Evolutionary conservation across 1,140 invertebrate species (phyloP).

Genomic region (Leptoteleia sp.): DNA sequence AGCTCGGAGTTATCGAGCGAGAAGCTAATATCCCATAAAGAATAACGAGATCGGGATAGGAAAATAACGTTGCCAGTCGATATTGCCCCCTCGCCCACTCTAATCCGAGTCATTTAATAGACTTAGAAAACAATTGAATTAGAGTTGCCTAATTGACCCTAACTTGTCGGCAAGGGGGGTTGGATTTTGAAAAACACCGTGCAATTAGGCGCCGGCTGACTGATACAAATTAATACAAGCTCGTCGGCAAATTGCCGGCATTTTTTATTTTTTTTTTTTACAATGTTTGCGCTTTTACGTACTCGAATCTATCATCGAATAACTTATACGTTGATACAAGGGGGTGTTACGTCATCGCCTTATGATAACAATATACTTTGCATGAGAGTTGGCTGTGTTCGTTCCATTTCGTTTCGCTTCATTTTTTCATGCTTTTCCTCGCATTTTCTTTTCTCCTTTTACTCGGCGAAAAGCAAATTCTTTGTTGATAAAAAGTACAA

Average conservation of each 20-base stretch:
- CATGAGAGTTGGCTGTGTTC: slow-evolving; percentile 41
- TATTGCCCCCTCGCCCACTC: slow-evolving; percentile 32
- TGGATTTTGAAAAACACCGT: slow-evolving; percentile 2
- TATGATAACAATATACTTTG: slow-evolving; percentile 73
- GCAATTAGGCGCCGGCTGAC: background rate
- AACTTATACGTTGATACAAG: too few relatives aligned
- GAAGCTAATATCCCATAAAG: slow-evolving; percentile 48
- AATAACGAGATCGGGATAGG: slow-evolving; percentile 37
- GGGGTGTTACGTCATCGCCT: slow-evolving; percentile 75
- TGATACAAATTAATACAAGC: too few relatives aligned
- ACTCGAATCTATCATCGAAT: too few relatives aligned
- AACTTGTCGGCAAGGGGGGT: slow-evolving; percentile 26
- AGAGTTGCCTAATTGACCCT: slow-evolving; percentile 68
- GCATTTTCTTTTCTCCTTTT: slow-evolving; percentile 53
- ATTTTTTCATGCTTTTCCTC: slow-evolving; percentile 44
- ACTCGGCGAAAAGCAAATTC: slow-evolving; percentile 11
- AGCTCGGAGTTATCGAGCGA: slow-evolving; percentile 31
- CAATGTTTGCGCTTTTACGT: too few relatives aligned
- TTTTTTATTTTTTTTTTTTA: too few relatives aligned
- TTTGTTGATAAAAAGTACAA: too few relatives aligned
- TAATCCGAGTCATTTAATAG: slow-evolving; percentile 73
- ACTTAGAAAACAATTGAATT: slow-evolving; percentile 77
- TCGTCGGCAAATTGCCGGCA: too few relatives aligned
- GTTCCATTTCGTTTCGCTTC: slow-evolving; percentile 30
- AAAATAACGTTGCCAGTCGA: slow-evolving; percentile 36